Evolutionary conservation across 2,797 vertebrate species (phyloP).

Genomic region (Myotis daubentonii): DNA sequence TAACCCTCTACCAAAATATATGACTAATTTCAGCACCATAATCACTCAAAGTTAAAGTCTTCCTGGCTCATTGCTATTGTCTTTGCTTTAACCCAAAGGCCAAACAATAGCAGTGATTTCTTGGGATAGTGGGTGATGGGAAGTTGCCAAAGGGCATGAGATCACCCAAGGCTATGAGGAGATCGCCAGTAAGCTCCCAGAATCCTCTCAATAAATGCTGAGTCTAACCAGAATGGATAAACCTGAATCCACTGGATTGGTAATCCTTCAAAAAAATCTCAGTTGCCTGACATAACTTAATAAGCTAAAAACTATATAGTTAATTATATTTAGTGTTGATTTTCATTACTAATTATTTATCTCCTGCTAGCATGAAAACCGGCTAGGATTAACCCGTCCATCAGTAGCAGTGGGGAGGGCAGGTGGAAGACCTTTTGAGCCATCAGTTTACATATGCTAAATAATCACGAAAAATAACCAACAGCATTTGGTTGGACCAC

Average conservation of each 20-base stretch:
- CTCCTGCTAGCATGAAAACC: slow-evolving; percentile 24
- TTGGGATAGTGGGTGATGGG: not conserved
- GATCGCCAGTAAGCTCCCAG: not conserved
- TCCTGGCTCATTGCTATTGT: not conserved
- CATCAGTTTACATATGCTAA: not conserved
- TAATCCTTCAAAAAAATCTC: slow-evolving; percentile 29
- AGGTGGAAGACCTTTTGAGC: not conserved
- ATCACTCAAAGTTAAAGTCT: not conserved
- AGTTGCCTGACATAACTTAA: not conserved
- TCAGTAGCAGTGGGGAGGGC: slow-evolving; percentile 6
- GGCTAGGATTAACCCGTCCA: not conserved
- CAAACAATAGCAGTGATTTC: not conserved
- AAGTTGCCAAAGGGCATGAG: not conserved
- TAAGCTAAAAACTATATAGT: slow-evolving; percentile 1
- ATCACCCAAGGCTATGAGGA: not conserved
- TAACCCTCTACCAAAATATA: not conserved
- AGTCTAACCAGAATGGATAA: not conserved
- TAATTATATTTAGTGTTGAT: not conserved
- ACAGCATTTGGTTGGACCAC: not conserved
- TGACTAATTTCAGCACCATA: not conserved
- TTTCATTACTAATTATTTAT: not conserved
- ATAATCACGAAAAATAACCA: not conserved
- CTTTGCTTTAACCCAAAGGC: not conserved
- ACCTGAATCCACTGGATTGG: not conserved
- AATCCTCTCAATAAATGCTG: not conserved